These are phyloP conservation scores for mouse (Mus musculus) DNA, from an alignment of 2,113 vertebrate species.

Conservation along the genomic window DNA sequence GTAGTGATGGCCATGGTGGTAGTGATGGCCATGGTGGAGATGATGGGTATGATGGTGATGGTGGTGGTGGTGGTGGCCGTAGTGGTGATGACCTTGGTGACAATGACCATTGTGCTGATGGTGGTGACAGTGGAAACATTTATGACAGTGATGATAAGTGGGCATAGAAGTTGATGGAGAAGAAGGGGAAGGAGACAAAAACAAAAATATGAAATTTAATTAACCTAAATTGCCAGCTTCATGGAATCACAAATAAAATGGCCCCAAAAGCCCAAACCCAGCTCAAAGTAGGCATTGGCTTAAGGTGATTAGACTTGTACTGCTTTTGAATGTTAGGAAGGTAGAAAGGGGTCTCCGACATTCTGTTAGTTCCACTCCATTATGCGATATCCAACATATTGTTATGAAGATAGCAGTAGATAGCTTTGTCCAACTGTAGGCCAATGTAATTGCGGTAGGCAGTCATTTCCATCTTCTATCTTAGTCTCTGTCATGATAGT, in stretches of 20 bases:
- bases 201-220: not conserved
- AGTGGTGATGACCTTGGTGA: no score
- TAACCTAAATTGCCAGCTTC: not conserved
- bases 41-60: not conserved
- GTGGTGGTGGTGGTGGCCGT: not conserved
- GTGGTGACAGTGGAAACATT: no score
- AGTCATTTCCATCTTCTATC: not conserved
- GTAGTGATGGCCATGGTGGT: no score
- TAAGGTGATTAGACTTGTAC: not conserved
- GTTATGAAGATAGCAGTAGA: not conserved
- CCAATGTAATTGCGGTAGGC: not conserved
- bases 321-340: not conserved
- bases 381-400: not conserved
- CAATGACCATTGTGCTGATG: not conserved
- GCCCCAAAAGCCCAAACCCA: not conserved
- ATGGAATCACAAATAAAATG: not conserved
- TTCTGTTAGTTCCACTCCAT: not conserved
- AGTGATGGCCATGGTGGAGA: not conserved
- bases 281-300: not conserved
- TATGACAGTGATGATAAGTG: no score
- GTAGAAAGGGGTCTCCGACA: accelerated
- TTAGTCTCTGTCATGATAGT: not conserved
- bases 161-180: not conserved
- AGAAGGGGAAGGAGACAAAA: not conserved
- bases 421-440: not conserved